Percentiles rank a stretch among this genome's conserved stretches.
phyloP scores from a whole-genome alignment of 2,113 vertebrate species.

The Leucosticte australis region DNA sequence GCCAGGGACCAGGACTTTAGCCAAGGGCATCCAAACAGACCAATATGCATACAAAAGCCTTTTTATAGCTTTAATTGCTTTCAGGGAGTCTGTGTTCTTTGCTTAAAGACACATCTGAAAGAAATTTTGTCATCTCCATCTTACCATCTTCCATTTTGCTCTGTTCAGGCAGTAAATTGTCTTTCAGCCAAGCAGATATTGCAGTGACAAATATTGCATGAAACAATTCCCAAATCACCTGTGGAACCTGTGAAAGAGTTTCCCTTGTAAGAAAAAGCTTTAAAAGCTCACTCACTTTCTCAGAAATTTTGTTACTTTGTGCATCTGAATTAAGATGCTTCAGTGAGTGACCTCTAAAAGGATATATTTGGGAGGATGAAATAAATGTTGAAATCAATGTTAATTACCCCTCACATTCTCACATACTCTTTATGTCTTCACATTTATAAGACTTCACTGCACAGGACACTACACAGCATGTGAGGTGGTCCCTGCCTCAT shows the following conservation, averaged over 20 bases:
- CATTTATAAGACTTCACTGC: background rate
- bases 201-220: background rate
- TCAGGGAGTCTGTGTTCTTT: background rate
- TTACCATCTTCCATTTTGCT: background rate
- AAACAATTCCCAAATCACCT: background rate
- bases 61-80: background rate
- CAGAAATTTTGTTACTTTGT: background rate
- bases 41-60: rapidly evolving
- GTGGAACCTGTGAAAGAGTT: background rate
- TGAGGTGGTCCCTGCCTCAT: background rate
- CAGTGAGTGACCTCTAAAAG: background rate
- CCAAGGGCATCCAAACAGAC: background rate
- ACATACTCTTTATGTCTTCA: background rate
- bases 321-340: background rate
- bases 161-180: background rate
- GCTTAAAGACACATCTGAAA: background rate
- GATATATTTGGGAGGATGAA: background rate
- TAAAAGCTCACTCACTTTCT: background rate
- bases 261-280: background rate
- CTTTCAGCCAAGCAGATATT: background rate
- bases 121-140: background rate
- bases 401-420: background rate
- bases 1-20: background rate
- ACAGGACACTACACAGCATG: background rate
- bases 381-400: background rate